Evolutionary conservation across 2,113 vertebrate genomes (phyloP), one percentile per base, ranked within the genome.

Genomic region (Ardeotis arabs): DNA sequence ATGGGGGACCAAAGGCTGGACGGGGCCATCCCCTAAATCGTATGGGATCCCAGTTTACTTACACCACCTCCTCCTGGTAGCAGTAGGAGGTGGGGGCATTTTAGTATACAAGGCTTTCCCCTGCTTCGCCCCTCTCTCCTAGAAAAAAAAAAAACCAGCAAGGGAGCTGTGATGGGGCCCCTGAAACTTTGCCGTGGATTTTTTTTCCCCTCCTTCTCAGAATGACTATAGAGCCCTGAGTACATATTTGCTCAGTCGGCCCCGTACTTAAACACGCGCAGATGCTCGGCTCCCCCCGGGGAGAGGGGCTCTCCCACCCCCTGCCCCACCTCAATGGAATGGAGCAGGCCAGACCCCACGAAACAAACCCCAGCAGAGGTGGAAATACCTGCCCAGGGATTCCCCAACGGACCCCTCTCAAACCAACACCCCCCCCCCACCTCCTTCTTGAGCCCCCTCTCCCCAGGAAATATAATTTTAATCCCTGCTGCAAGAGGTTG

Each of bases 251-350:
- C 79, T 87, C 82, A 45, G 64, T 29, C 73, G 7, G 3, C 73
- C 83, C 76, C 10, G 2, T 8, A 33, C 49, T 77, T 35, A 41
- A 91, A 49, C 66, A 80, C 85, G 47, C 47, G 4, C 22, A 58
- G 31, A 63, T 66, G 37, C 66, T 17, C 8, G 12, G 67, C 41
- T 72, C 12, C 60, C 49, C 23, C 20, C 2, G 23, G 50, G 74
- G 47, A 47, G 8, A 23, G 37, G 53, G 56, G 21, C 2, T 75
- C 31, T 12, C n/a, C 44, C 23, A 8, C 4, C 5, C 25, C 39
- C 25, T 14, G 10, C 0, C 14, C 12, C 33, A 8, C 21, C 17
- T 12, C 25, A 15, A 7, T 1, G 1, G 1, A 25, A 29, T 7
- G 12, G 7, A 18, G 8, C 14, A 8, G 27, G 33, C 8, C 56